These are phyloP conservation scores for Apostichopus parvimensis DNA, from an alignment of 35 echinoderm and acorn worm species.

Conservation along the genomic window DNA sequence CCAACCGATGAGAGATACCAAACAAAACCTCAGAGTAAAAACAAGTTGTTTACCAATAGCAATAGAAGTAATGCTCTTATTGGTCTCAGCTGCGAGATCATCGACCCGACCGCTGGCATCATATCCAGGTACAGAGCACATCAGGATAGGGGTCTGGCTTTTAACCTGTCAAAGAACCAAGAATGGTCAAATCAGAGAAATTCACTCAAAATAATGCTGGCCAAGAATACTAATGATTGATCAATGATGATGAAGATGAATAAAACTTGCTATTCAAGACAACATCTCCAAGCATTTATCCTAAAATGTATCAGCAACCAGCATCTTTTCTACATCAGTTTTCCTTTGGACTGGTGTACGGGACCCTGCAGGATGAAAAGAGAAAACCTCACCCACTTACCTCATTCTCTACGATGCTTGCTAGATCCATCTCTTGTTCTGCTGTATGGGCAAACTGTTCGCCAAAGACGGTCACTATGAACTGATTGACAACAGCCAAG, in stretches of 20 bases:
- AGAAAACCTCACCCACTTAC: constrained; percentile 17
- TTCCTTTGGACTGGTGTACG: too few species aligned
- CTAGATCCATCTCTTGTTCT: constrained; percentile 83
- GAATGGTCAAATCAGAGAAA: too few species aligned
- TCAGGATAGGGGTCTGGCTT: constrained; percentile 84
- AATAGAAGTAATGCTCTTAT: constrained; percentile 93
- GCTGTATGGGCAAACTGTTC: constrained; percentile 94
- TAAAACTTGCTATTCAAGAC: too few species aligned
- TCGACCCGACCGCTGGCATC: constrained; percentile 93
- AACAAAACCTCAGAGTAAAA: too few species aligned
- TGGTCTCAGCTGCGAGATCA: constrained; percentile 83
- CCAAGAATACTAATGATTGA: too few species aligned
- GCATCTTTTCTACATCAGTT: too few species aligned
- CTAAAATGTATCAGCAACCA: too few species aligned
- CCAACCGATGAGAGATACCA: too few species aligned
- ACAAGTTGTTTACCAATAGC: constrained; percentile 80
- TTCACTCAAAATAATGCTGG: too few species aligned
- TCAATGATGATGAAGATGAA: too few species aligned
- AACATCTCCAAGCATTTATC: too few species aligned
- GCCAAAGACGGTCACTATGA: constrained; percentile 84
- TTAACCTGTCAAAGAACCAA: constrained; percentile 55
- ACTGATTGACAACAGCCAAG: constrained; percentile 70
- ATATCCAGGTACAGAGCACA: constrained; percentile 98
- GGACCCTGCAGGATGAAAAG: too few species aligned
- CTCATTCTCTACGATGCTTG: constrained; percentile 81